Percentiles rank a stretch among this genome's conserved stretches.
Evolutionary conservation across 2,113 vertebrate species (phyloP).

Genomic region (Nothobranchius kuhntae): DNA sequence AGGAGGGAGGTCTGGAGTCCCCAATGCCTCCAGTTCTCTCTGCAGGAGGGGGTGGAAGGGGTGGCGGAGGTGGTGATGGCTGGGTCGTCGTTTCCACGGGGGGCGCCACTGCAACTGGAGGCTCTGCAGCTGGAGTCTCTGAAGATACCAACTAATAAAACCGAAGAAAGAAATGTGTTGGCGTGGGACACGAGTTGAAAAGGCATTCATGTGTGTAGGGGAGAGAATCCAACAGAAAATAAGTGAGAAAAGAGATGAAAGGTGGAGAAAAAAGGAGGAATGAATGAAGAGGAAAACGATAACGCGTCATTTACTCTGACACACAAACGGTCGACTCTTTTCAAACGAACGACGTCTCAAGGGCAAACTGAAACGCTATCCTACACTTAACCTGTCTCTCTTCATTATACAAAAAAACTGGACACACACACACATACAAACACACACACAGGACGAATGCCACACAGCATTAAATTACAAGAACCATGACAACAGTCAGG

Average conservation of each 20-base stretch:
- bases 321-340: slow-evolving; percentile 65
- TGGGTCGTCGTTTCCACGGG: slow-evolving; percentile 76
- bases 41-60: slow-evolving; percentile 83
- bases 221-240: slow-evolving; percentile 7
- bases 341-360: slow-evolving; percentile 59
- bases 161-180: not conserved
- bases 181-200: not conserved
- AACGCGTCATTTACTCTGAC: slow-evolving; percentile 72
- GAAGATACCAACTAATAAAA: slow-evolving; percentile 86
- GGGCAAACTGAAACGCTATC: slow-evolving; percentile 68
- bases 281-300: slow-evolving; percentile 33
- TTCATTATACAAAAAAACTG: slow-evolving; percentile 57
- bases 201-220: not conserved
- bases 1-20: slow-evolving; percentile 90
- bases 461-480: slow-evolving; percentile 33
- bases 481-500: slow-evolving; percentile 9
- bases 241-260: slow-evolving; percentile 4
- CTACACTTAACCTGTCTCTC: slow-evolving; percentile 67
- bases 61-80: slow-evolving; percentile 84
- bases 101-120: slow-evolving; percentile 68
- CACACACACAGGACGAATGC: slow-evolving; percentile 41
- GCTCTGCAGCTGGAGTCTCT: slow-evolving; percentile 78
- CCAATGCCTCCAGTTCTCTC: slow-evolving; percentile 91
- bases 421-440: slow-evolving; percentile 18
- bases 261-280: slow-evolving; percentile 25